Conservation (phyloP, 2,113 vertebrate species). For the Engystomops pustulosus region DNA sequence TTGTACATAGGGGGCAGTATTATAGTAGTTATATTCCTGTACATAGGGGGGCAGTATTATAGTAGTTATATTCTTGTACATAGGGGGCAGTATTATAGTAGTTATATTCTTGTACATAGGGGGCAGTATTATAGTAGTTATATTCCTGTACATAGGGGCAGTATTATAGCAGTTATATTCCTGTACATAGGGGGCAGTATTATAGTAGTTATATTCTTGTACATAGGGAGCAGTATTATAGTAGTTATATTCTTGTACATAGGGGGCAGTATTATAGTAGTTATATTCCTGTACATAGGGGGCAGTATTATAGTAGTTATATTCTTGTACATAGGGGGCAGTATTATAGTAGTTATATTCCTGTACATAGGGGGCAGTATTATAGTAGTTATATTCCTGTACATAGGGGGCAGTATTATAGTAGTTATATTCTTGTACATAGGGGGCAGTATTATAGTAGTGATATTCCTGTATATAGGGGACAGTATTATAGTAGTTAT, state of each 20-base stretch:
- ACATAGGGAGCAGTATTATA: not conserved
- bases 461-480: not conserved
- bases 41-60: not conserved
- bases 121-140: too few species aligned
- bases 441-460: not conserved
- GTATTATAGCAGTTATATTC: conserved; percentile 3
- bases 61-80: conserved; percentile 1
- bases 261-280: conserved; percentile 1
- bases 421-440: conserved; percentile 4
- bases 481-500: conserved; percentile 5
- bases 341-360: conserved; percentile 14
- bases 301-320: conserved; percentile 5
- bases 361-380: not conserved
- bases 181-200: not conserved
- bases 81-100: not conserved
- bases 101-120: too few species aligned
- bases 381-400: conserved; percentile 5
- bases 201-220: conserved; percentile 2
- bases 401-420: not conserved
- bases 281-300: conserved; percentile 3
- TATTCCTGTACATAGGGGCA: too few species aligned
- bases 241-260: not conserved
- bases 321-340: not conserved
- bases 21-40: not conserved
- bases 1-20: not conserved